Percentiles rank a stretch among this genome's conserved stretches.
phyloP scores from a whole-genome alignment of 2,797 vertebrate genomes.

The Alca torda region DNA sequence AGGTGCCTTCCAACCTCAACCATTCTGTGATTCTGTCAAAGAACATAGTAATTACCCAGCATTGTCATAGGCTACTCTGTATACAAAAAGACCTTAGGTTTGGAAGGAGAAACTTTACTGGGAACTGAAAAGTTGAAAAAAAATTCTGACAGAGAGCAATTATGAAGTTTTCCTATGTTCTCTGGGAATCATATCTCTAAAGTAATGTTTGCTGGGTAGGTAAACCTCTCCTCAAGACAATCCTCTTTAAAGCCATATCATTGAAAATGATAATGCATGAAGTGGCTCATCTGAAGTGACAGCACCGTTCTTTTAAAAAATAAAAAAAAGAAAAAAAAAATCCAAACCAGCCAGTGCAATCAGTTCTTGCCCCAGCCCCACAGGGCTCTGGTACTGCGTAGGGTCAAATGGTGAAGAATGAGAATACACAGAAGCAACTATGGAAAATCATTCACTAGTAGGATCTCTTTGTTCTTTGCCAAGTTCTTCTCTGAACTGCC shows the following conservation, averaged over 20 bases:
- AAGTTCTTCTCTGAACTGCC: not conserved
- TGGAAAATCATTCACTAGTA: not conserved
- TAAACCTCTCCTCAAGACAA: not conserved
- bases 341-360: not conserved
- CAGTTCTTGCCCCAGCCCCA: not conserved
- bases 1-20: not conserved
- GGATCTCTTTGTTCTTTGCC: not conserved
- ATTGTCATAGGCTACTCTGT: constrained; percentile 40
- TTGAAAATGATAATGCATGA: not conserved
- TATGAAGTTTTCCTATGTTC: not conserved
- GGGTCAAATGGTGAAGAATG: not conserved
- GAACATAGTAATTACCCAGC: constrained; percentile 27
- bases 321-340: not conserved
- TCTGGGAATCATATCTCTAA: not conserved
- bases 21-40: not conserved
- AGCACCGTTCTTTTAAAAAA: not conserved
- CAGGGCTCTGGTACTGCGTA: not conserved
- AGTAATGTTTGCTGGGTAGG: rapidly evolving
- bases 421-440: not conserved
- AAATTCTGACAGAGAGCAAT: not conserved
- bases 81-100: constrained; percentile 38
- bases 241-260: not conserved
- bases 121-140: constrained; percentile 49
- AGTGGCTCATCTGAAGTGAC: not conserved
- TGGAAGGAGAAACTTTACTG: constrained; percentile 54